Evolutionary conservation across 2,113 vertebrate genomes (phyloP).

Genomic region (Malurus elegans): DNA sequence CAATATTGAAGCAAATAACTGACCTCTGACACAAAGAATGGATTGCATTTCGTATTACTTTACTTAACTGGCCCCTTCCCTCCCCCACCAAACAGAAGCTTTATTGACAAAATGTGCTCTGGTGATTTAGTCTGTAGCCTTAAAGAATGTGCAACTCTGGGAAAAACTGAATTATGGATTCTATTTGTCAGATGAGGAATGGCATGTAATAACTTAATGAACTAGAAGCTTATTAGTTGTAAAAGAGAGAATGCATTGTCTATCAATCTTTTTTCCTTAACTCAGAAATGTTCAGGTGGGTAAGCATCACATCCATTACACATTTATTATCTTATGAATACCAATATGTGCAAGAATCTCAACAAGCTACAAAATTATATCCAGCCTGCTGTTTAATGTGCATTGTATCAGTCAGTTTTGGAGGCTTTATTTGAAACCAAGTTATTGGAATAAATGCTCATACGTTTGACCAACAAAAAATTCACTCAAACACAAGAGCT

Average conservation of each 20-base stretch:
- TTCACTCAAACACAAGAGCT: neutral
- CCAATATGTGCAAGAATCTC: neutral
- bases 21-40: slow-evolving; percentile 32
- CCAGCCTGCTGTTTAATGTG: neutral
- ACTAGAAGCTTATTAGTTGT: slow-evolving; percentile 49
- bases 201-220: slow-evolving; percentile 60
- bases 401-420: neutral
- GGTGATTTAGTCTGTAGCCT: slow-evolving; percentile 41
- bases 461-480: neutral
- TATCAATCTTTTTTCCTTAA: slow-evolving; percentile 6
- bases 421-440: neutral
- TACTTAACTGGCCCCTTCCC: slow-evolving; percentile 36
- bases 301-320: neutral
- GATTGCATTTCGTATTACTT: slow-evolving; percentile 39
- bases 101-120: slow-evolving; percentile 59
- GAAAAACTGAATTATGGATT: slow-evolving; percentile 53
- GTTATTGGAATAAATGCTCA: neutral
- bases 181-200: slow-evolving; percentile 51
- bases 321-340: slow-evolving; percentile 15
- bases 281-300: neutral
- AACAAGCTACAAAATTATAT: neutral
- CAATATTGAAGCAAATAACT: slow-evolving; percentile 55
- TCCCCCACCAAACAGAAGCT: slow-evolving; percentile 41
- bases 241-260: neutral
- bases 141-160: slow-evolving; percentile 56